Conservation (phyloP, 2,888 invertebrate genomes). For the Eueremaeus valkanovi region DNA sequence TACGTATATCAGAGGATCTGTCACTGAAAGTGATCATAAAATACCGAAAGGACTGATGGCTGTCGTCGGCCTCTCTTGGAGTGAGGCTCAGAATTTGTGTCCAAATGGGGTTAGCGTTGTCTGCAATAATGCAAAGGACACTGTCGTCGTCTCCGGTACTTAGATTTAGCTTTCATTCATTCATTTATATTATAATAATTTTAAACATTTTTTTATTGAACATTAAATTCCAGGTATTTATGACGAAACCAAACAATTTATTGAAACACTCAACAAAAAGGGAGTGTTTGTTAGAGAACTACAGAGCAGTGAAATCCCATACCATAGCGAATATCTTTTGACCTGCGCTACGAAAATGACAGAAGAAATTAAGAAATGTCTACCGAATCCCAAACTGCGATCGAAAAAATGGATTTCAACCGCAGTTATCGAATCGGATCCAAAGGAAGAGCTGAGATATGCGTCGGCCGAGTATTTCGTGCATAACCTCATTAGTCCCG, state of each 20-base stretch:
- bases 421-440: slow-evolving; percentile 74
- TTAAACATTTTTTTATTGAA: not conserved
- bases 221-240: not conserved
- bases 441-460: slow-evolving; percentile 66
- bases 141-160: slow-evolving; percentile 56
- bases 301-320: slow-evolving; percentile 16
- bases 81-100: slow-evolving; percentile 49
- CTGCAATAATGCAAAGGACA: slow-evolving; percentile 57
- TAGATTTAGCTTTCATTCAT: too few relatives aligned
- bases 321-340: slow-evolving; percentile 25
- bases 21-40: slow-evolving; percentile 48
- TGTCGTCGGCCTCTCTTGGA: slow-evolving; percentile 52
- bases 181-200: too few relatives aligned
- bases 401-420: slow-evolving; percentile 83
- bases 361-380: slow-evolving; percentile 65
- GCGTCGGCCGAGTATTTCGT: slow-evolving; percentile 92
- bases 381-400: slow-evolving; percentile 72
- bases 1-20: slow-evolving; percentile 56
- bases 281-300: slow-evolving; percentile 33
- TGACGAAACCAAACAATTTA: not conserved
- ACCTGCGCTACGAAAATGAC: slow-evolving; percentile 62
- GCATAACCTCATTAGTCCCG: slow-evolving; percentile 88
- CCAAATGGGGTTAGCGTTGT: slow-evolving; percentile 53
- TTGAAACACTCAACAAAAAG: not conserved
- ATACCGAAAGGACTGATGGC: slow-evolving; percentile 50